phyloP scores from a whole-genome alignment of 2,888 invertebrate genomes.

The Leptarthrus brevirostris region DNA sequence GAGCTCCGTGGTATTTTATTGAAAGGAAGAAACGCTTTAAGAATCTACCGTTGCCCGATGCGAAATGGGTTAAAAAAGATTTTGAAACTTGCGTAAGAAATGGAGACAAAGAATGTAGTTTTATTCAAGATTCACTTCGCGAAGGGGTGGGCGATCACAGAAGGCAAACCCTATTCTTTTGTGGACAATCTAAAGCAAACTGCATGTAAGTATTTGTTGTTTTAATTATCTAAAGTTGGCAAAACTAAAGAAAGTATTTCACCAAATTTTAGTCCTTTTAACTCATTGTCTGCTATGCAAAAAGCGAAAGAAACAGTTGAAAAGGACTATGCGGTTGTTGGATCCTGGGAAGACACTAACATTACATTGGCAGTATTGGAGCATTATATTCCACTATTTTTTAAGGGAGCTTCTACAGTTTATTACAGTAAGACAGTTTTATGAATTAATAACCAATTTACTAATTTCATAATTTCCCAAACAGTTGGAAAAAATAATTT shows the following conservation, averaged over 20 bases:
- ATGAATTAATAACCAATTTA: constrained; percentile 59
- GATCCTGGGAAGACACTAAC: constrained; percentile 84
- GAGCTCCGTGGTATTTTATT: constrained; percentile 89
- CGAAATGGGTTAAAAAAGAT: constrained; percentile 78
- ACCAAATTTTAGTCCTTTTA: constrained; percentile 75
- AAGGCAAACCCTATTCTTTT: constrained; percentile 85
- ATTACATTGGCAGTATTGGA: constrained; percentile 81
- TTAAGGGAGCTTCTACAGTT: constrained; percentile 76
- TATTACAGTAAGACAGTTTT: constrained; percentile 83
- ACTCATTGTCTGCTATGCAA: constrained; percentile 79
- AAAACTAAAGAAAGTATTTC: no score
- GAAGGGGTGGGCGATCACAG: constrained; percentile 86
- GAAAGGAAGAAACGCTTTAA: constrained; percentile 75
- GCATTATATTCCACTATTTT: constrained; percentile 81
- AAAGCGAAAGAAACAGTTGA: constrained; percentile 84
- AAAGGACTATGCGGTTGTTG: constrained; percentile 83
- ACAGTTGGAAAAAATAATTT: constrained; percentile 80
- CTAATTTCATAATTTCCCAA: constrained; percentile 60
- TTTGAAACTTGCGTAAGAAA: constrained; percentile 83
- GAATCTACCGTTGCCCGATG: constrained; percentile 57
- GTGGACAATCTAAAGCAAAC: constrained; percentile 78
- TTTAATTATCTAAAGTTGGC: no score
- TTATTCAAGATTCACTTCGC: constrained; percentile 79
- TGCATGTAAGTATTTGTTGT: constrained; percentile 39
- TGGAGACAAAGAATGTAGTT: constrained; percentile 82